Percentiles rank a stretch among this genome's conserved stretches.
These are phyloP conservation scores for Apodemia duryi DNA, from an alignment of 2,888 invertebrate species.

Conservation along the genomic window DNA sequence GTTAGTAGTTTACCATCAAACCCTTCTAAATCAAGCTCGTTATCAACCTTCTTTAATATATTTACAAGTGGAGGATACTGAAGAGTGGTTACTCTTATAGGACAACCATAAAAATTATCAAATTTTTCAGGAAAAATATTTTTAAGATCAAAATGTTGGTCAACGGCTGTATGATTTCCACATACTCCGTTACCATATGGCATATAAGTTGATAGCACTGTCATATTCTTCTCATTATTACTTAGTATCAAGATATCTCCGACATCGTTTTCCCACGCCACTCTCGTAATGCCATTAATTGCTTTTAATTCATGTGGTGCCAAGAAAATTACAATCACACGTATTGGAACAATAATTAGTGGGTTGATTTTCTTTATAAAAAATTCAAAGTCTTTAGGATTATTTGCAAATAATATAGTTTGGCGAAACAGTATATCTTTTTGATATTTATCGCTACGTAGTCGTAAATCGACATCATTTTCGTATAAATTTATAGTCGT, in stretches of 20 bases:
- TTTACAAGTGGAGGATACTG: conserved; percentile 38
- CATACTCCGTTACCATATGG: conserved; percentile 46
- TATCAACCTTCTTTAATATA: conserved; percentile 30
- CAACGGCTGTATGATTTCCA: conserved; percentile 39
- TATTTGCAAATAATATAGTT: conserved; percentile 43
- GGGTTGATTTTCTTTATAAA: conserved; percentile 38
- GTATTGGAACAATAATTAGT: conserved; percentile 37
- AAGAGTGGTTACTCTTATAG: conserved; percentile 38
- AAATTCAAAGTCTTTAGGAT: conserved; percentile 37
- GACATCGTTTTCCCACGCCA: conserved; percentile 46
- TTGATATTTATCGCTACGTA: conserved; percentile 25
- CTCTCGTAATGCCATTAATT: conserved; percentile 35
- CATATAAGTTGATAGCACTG: conserved; percentile 44
- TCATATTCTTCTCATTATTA: conserved; percentile 26
- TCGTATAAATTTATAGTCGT: conserved; percentile 33
- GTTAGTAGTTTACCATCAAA: conserved; percentile 42
- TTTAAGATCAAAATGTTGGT: conserved; percentile 30
- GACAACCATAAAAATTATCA: conserved; percentile 48
- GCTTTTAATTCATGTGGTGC: conserved; percentile 30
- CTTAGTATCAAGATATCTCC: conserved; percentile 46
- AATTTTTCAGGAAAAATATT: conserved; percentile 47
- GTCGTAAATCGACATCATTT: conserved; percentile 25
- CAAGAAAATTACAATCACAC: conserved; percentile 42
- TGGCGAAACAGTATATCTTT: conserved; percentile 38
- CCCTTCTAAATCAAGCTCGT: conserved; percentile 37